Base-by-base conservation (phyloP, 2,113 vertebrate genomes). In the Erythrocercus mccallii region DNA sequence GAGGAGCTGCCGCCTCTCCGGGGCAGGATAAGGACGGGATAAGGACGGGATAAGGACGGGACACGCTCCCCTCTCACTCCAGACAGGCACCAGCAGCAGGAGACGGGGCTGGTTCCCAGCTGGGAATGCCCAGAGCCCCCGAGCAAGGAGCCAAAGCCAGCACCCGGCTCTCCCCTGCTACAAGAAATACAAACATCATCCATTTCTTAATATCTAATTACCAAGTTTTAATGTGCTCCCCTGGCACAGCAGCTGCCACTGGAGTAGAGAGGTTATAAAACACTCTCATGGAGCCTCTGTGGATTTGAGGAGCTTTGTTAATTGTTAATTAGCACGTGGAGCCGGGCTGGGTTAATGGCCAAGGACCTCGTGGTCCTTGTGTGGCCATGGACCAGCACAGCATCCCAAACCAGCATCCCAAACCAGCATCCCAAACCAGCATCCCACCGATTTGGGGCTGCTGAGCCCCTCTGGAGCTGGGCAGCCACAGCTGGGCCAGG, bases 171-270 rank as follows among this genome's bases (percentile, higher is more conserved):
- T 38, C 14, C 14, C 54, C 84, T 13, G 31, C 60, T 60, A 3
- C 31, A 1, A 45, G 80, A 65, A 70, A 77, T 3, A 45, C 48
- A 72, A 82, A 35, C 24, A 15, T 15, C 4, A 14, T 44, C 37
- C 9, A 20, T 12, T n/a, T 45, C 45, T 64, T 30, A n/a, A 6
- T 17, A 9, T 31, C 30, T 42, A 68, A 76, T 31, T 57, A 35
- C 9, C 11, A 44, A 56, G 19, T 68, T 62, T 18, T 35, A 54
- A 42, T 3, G 21, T 1, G 54, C 20, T 72, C 20, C 45, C 68
- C 64, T 18, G 0, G 44, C 5, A 20, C 7, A 0, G 85, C 0
- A 0, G 86, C 62, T n/a, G 79, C 18, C 14, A 1, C 57, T 56
- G 62, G 37, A 33, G 22, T 4, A 17, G n/a, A 11, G 38, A 14